phyloP scores from a whole-genome alignment of 2,797 vertebrate species.

The Trachurus trachurus region DNA sequence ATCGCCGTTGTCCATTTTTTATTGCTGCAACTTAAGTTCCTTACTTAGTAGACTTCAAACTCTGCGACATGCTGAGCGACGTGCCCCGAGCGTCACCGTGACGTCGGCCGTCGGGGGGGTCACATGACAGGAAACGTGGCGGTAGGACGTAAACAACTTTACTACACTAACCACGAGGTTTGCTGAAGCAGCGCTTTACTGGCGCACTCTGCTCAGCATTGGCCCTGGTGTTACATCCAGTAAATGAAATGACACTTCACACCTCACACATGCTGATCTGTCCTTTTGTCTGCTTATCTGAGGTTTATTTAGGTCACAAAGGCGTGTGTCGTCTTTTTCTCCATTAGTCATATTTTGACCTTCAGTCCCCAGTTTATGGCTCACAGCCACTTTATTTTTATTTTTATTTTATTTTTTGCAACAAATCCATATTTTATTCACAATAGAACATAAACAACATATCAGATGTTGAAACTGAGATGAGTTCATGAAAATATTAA shows the following conservation, averaged over 20 bases:
- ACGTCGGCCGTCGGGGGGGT: conserved; percentile 46
- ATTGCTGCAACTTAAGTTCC: conserved; percentile 53
- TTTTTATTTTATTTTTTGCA: too few relatives aligned
- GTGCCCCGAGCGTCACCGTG: conserved; percentile 56
- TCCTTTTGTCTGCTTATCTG: background rate
- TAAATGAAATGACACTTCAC: background rate
- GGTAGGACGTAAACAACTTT: conserved; percentile 75
- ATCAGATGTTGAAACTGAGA: too few relatives aligned
- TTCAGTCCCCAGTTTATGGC: background rate
- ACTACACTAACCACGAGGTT: conserved; percentile 44
- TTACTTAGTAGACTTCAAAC: conserved; percentile 83
- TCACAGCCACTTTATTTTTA: background rate
- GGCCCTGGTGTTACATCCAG: background rate
- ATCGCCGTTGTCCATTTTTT: conserved; percentile 67
- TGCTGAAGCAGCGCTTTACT: background rate
- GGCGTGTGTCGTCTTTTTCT: background rate
- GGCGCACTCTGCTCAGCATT: background rate
- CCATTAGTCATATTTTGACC: background rate
- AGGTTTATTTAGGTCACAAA: background rate
- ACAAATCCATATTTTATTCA: too few relatives aligned
- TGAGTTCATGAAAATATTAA: too few relatives aligned
- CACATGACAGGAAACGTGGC: conserved; percentile 80
- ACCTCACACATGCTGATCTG: background rate
- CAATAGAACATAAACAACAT: too few relatives aligned
- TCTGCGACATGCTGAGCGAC: conserved; percentile 62